Base-by-base conservation (phyloP, 1,140 invertebrate species). In the Drosophila oshimai region DNA sequence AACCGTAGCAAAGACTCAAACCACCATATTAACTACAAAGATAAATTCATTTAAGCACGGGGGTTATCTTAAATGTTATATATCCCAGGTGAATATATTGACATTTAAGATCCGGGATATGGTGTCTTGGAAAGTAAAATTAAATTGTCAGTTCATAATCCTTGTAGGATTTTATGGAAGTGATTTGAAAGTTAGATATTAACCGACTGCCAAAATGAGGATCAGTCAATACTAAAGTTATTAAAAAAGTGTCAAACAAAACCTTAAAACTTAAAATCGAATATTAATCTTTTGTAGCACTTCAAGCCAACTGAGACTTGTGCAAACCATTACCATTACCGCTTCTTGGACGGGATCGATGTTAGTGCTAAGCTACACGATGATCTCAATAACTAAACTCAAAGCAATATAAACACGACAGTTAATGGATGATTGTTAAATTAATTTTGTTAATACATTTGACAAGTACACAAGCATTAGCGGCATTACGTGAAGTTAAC, bases 391-490 rank as follows among this genome's bases (percentile, higher is more conserved):
- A 44, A 42, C 29, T 73, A 44, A 68, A 51, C 12, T 53, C 18
- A 34, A 39, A 29, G 51, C 41, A 55, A 69, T 53, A 15, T 44
- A 20, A 22, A 34, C 37, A 61, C 24, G 9, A 20, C 26, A 6
- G 58, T 42, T 60, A 26, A 34, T 3, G 28, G 12, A 34, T 60
- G 26, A 61, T 33, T 31, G 60, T 26, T 39, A 28, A 60, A 75
- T 75, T 61, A 75, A 76, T 78, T 83, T 83, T 84, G 78, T 83
- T 84, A 86, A 80, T 53, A 86, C 80, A 86, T 86, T 86, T 86
- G 80, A 86, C 80, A 86, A 86, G 75, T 67, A 76, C 60, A 84
- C 67, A 84, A 61, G 72, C 81, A 83, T 54, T 67, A 46, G 53
- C 41, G 33, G 26, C 49, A 57, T 46, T 62, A 64, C 49, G 55